Evolutionary conservation across 2,797 vertebrate genomes (phyloP).

Genomic region (Carapus acus): DNA sequence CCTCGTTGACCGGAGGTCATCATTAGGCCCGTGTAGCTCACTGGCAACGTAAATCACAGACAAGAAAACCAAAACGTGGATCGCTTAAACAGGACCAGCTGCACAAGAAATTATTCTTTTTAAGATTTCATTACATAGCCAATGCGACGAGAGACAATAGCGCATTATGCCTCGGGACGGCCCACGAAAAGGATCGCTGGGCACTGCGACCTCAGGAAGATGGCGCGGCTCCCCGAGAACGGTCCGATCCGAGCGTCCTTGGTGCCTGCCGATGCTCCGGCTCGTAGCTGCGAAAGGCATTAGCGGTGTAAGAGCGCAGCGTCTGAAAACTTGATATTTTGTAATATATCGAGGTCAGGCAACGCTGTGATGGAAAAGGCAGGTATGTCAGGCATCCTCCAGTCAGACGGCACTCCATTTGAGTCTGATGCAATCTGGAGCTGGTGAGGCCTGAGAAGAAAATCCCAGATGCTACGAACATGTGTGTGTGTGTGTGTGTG

Average conservation of each 20-base stretch:
- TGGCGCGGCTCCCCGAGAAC: conserved; percentile 30
- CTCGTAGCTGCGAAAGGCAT: conserved; percentile 61
- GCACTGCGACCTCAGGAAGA: conserved; percentile 33
- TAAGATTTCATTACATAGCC: conserved; percentile 25
- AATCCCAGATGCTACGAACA: conserved; percentile 56
- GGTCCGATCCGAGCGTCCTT: conserved; percentile 25
- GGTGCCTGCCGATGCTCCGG: conserved; percentile 40
- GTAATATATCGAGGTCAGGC: conserved; percentile 59
- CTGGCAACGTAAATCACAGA: conserved; percentile 44
- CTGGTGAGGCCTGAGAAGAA: conserved; percentile 42
- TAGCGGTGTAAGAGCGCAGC: conserved; percentile 51
- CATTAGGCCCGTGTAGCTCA: conserved; percentile 53
- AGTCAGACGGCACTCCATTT: conserved; percentile 53
- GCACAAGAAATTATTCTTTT: conserved; percentile 28
- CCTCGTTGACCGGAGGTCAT: conserved; percentile 56
- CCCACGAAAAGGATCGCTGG: conserved; percentile 31
- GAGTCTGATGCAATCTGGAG: conserved; percentile 58
- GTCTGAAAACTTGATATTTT: conserved; percentile 65
- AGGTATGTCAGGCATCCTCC: conserved; percentile 69
- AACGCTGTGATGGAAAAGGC: conserved; percentile 67
- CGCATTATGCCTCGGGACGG: conserved; percentile 31
- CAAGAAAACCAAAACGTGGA: conserved; percentile 44
- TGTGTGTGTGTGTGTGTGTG: conserved; percentile 1
- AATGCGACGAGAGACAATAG: conserved; percentile 45
- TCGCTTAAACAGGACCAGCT: conserved; percentile 51